A percentile compares a stretch with the other conserved stretches of the same genome.
Conservation (phyloP, 2,888 invertebrate species). For the Morinoia aosen region DNA sequence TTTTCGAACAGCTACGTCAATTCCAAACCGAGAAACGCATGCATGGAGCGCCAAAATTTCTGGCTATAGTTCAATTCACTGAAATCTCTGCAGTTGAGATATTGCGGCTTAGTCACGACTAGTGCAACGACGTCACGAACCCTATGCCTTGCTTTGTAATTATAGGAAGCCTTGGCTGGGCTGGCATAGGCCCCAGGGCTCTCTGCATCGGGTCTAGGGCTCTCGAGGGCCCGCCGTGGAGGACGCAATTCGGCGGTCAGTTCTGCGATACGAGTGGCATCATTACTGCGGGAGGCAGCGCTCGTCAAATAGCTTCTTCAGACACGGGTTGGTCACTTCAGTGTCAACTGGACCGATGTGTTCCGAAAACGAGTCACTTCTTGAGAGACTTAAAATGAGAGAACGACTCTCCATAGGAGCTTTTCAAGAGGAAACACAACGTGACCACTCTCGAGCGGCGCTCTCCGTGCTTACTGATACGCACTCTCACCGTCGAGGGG, state of each 20-base stretch:
- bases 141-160: background rate
- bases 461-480: slow-evolving; percentile 24
- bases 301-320: background rate
- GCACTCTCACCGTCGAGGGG: background rate
- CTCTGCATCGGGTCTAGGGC: background rate
- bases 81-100: background rate
- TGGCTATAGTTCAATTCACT: background rate
- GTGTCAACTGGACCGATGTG: slow-evolving; percentile 5
- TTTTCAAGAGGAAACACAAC: slow-evolving; percentile 50
- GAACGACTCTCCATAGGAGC: slow-evolving; percentile 20
- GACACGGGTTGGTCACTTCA: background rate
- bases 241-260: background rate
- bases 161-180: background rate
- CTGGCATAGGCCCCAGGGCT: background rate
- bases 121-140: background rate
- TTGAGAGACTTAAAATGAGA: slow-evolving; percentile 18
- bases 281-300: background rate
- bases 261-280: background rate
- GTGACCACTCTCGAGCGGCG: slow-evolving; percentile 24
- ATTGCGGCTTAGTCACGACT: background rate
- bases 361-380: slow-evolving; percentile 34
- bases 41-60: background rate
- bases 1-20: background rate
- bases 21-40: background rate
- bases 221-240: background rate